Evolutionary conservation across 2,888 invertebrate genomes (phyloP).

Genomic region (Himalopsyche kuldschensis): DNA sequence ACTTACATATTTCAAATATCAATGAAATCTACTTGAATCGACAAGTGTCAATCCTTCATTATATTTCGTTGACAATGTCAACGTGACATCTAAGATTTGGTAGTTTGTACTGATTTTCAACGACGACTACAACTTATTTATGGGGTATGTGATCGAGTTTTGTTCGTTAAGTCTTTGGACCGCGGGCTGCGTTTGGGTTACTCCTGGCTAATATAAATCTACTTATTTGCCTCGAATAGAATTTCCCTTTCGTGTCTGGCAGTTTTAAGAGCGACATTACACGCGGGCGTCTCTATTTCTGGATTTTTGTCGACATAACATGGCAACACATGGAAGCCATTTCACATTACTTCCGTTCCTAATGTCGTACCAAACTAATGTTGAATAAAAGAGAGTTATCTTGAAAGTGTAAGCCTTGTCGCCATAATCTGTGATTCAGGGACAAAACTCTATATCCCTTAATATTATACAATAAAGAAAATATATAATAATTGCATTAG

Average conservation of each 20-base stretch:
- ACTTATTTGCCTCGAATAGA: background rate
- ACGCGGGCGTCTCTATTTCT: background rate
- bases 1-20: too few species aligned
- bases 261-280: background rate
- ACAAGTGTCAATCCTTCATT: too few species aligned
- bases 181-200: background rate
- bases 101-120: too few species aligned
- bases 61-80: too few species aligned
- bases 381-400: background rate
- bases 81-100: too few species aligned
- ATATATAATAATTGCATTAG: too few species aligned
- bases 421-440: background rate
- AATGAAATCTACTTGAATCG: too few species aligned
- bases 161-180: background rate
- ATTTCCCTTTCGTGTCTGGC: background rate
- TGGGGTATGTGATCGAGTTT: too few species aligned
- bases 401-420: background rate
- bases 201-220: background rate
- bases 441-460: too few species aligned
- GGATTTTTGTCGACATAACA: background rate
- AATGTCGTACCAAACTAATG: background rate
- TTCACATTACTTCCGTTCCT: background rate
- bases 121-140: too few species aligned
- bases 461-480: too few species aligned
- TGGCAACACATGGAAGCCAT: background rate